A percentile compares a stretch with the other conserved stretches of the same genome.
Evolutionary conservation across 2,113 vertebrate species (phyloP).

Genomic region (Orthonyx spaldingii): DNA sequence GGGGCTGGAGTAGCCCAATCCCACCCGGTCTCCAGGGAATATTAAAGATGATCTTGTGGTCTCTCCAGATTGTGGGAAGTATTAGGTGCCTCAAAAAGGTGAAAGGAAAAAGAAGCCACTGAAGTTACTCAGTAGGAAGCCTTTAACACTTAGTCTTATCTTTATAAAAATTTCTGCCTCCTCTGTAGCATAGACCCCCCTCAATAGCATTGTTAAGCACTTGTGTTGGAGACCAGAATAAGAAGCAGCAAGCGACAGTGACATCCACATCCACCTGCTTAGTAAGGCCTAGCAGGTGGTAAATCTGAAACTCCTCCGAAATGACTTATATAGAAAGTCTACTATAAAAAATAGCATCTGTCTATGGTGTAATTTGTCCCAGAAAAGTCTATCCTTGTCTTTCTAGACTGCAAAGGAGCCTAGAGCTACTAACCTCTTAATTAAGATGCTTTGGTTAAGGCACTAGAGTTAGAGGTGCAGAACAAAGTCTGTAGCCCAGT

Average conservation of each 20-base stretch:
- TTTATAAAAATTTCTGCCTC: neutral
- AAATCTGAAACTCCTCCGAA: neutral
- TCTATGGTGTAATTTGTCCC: neutral
- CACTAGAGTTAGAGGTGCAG: neutral
- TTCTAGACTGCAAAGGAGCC: neutral
- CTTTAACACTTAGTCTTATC: neutral
- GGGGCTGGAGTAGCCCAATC: neutral
- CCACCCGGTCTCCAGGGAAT: neutral
- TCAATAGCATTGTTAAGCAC: neutral
- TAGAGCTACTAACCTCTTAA: neutral
- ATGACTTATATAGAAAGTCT: neutral
- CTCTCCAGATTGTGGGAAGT: neutral
- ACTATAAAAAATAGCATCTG: neutral
- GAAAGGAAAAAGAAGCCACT: neutral
- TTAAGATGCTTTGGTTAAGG: neutral
- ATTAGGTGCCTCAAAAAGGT: neutral
- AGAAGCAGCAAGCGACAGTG: neutral
- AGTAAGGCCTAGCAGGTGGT: neutral
- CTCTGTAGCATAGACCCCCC: fast-evolving
- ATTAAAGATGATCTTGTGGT: neutral
- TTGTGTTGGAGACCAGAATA: neutral
- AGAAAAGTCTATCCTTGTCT: neutral
- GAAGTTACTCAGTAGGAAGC: neutral
- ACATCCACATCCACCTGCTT: neutral
- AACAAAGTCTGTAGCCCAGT: neutral